Base-by-base conservation (phyloP, 2,888 invertebrate species). In the Deroplatys truncata region DNA sequence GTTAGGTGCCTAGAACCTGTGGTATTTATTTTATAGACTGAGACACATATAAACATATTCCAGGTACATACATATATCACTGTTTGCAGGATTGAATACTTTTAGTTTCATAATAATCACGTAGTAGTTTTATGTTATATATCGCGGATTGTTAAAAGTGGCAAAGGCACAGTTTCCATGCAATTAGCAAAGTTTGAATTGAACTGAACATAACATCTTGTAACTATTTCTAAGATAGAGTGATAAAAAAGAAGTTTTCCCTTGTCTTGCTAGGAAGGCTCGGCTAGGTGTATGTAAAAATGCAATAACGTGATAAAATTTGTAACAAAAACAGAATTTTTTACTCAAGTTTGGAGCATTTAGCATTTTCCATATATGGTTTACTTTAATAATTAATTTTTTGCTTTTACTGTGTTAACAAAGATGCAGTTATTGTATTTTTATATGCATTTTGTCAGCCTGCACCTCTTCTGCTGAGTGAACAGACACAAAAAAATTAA, bases 381-480 rank as follows among this genome's bases (percentile, higher is more conserved):
- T n/a, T 43, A n/a, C 10, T 25, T 85, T 49, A 25, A 49, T n/a
- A 49, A 5, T 29, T 28, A 28, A 82, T 29, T 20, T 29, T 86
- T 20, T 29, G 31, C 72, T 31, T n/a, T n/a, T 86, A 28, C 28
- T 43, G 28, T 35, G 25, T 84, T 88, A 28, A 35, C 9, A 13
- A 43, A 43, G 43, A 43, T 43, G 25, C n/a, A n/a, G 85, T 85
- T 43, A 43, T 13, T 89, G 31, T 31, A 28, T 85, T 85, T 82
- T 43, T 82, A 83, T 82, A 85, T 82, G 56, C 56, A 72, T 85
- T 85, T 35, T 29, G 56, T 82, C 25, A 28, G 28, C 89, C 89
- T 25, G n/a, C 85, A 85, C 85, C 89, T 85, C 72, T 85, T n/a
- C n/a, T 89, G 89, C 89, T 89, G 89, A 85, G 28, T 89, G 89